These are phyloP conservation scores for Tortricodes alternella DNA, from an alignment of 2,888 invertebrate genomes.

Conservation along the genomic window DNA sequence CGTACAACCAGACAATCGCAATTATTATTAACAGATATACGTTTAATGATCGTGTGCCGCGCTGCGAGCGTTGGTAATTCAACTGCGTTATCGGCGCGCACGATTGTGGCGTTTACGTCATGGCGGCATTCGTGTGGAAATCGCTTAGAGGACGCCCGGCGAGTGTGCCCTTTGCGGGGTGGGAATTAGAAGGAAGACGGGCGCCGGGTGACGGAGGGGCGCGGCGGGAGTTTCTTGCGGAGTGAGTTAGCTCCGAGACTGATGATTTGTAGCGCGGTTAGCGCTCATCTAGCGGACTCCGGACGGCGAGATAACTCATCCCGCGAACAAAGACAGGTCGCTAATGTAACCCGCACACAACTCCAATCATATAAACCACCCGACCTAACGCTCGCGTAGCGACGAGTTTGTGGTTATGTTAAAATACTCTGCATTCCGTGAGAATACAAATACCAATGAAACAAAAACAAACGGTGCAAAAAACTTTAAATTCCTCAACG, in stretches of 20 bases:
- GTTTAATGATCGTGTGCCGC: slow-evolving; percentile 73
- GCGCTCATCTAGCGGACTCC: slow-evolving; percentile 62
- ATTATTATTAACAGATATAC: slow-evolving; percentile 79
- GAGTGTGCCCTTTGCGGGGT: slow-evolving; percentile 55
- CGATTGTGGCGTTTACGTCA: slow-evolving; percentile 58
- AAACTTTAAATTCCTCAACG: slow-evolving; percentile 1
- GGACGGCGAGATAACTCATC: slow-evolving; percentile 59
- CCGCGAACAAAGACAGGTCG: slow-evolving; percentile 56
- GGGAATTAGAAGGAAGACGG: slow-evolving; percentile 61
- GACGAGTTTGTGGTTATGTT: neutral
- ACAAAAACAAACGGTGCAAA: neutral
- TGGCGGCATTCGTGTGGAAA: slow-evolving; percentile 54
- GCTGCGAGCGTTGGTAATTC: slow-evolving; percentile 51
- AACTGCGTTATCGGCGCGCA: slow-evolving; percentile 46
- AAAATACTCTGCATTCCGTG: neutral
- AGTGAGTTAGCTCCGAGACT: slow-evolving; percentile 58
- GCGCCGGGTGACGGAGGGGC: slow-evolving; percentile 39
- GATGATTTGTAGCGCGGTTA: slow-evolving; percentile 74
- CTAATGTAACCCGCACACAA: slow-evolving; percentile 31
- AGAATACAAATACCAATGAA: neutral
- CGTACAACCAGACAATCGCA: slow-evolving; percentile 77
- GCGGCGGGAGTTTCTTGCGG: slow-evolving; percentile 52
- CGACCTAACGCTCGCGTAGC: slow-evolving; percentile 7
- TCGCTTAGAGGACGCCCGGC: slow-evolving; percentile 46
- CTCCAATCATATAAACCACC: slow-evolving; percentile 16